phyloP scores from a whole-genome alignment of 2,888 invertebrate genomes.

The Tiliacea aurago region DNA sequence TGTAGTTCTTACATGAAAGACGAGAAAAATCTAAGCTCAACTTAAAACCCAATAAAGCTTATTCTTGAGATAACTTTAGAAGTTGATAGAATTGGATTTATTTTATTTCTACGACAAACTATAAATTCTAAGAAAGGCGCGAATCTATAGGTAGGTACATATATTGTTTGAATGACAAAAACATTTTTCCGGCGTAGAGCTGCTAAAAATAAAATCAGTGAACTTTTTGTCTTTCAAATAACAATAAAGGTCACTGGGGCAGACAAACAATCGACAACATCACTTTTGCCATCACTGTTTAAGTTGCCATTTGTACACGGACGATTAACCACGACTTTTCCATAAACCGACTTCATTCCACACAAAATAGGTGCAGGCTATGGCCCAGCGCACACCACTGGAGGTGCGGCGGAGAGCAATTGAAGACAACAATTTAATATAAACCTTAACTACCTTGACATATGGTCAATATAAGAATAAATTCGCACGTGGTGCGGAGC shows the following conservation, averaged over 20 bases:
- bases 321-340: conserved; percentile 51
- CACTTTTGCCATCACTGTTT: conserved; percentile 51
- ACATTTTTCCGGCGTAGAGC: conserved; percentile 8
- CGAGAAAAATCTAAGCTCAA: background rate
- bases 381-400: too few species aligned
- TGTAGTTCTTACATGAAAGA: background rate
- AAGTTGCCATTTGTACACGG: conserved; percentile 54
- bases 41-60: background rate
- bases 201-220: conserved; percentile 44
- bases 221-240: conserved; percentile 47
- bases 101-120: background rate
- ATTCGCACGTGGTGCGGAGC: too few species aligned
- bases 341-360: conserved; percentile 38
- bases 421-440: too few species aligned
- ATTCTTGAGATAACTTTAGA: background rate
- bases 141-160: too few species aligned
- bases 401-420: too few species aligned
- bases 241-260: conserved; percentile 59
- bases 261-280: conserved; percentile 55
- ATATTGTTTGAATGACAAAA: background rate
- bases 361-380: conserved; percentile 23
- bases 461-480: too few species aligned
- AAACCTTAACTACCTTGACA: too few species aligned
- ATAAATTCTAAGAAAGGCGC: background rate
- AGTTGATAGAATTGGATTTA: background rate